Evolutionary conservation across 2,888 invertebrate genomes (phyloP).

Genomic region (Orthonychiurus folsomi): DNA sequence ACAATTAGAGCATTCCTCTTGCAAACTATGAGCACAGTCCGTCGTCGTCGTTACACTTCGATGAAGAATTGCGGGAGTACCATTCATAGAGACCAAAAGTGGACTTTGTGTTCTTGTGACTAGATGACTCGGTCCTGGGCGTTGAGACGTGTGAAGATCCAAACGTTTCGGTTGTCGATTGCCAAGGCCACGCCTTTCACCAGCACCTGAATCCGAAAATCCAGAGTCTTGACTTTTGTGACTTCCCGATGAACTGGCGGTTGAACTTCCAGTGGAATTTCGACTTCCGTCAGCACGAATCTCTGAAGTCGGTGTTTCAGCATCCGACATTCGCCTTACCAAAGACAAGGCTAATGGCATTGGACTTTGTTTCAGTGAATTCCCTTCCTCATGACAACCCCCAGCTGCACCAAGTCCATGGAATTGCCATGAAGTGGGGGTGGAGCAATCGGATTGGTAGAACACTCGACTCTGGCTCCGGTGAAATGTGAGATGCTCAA

Average conservation of each 20-base stretch:
- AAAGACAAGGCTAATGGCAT: constrained; percentile 1
- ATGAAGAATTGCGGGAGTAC: constrained; percentile 8
- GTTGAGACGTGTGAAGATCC: constrained; percentile 3
- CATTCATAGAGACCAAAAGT: constrained; percentile 10
- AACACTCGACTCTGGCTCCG: constrained; percentile 33
- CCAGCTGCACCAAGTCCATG: constrained; percentile 16
- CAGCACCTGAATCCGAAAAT: constrained; percentile 63
- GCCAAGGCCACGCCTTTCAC: neutral
- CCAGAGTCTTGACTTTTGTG: constrained; percentile 71
- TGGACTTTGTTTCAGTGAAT: constrained; percentile 11
- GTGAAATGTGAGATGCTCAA: neutral
- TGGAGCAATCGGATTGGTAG: constrained; percentile 40
- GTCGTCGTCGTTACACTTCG: neutral
- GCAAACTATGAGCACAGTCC: neutral
- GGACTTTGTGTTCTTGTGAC: constrained; percentile 12
- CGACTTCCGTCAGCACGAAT: constrained; percentile 35
- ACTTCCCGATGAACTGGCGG: too few species aligned
- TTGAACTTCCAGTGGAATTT: constrained; percentile 40
- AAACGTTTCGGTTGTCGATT: constrained; percentile 1
- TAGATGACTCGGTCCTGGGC: constrained; percentile 8
- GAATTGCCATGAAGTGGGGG: constrained; percentile 39
- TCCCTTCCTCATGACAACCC: neutral
- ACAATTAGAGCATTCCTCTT: constrained; percentile 17
- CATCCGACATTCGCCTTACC: constrained; percentile 3
- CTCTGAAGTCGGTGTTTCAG: constrained; percentile 13